phyloP scores from a whole-genome alignment of 2,888 invertebrate genomes.

The Salticus scenicus region DNA sequence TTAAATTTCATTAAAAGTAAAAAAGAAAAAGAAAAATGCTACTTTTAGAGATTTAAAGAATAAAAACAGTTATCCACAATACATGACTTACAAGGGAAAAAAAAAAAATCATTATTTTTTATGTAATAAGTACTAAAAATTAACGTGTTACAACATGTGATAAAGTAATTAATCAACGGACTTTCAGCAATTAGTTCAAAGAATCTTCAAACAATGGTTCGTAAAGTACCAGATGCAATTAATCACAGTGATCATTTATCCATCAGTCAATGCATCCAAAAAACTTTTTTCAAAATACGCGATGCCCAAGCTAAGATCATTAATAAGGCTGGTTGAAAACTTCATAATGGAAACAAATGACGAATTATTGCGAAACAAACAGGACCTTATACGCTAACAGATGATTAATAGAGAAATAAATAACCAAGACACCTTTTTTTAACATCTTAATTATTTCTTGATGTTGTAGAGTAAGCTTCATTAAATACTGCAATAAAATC shows the following conservation, averaged over 20 bases:
- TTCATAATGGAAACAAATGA: constrained; percentile 15
- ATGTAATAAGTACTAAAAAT: too few relatives aligned
- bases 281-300: not conserved
- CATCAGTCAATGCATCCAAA: not conserved
- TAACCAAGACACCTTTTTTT: not conserved
- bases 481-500: too few relatives aligned
- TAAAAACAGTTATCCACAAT: too few relatives aligned
- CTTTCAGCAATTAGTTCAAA: not conserved
- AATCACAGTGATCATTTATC: not conserved
- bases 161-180: not conserved
- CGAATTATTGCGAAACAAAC: not conserved
- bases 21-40: too few relatives aligned
- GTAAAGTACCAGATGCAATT: not conserved
- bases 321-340: constrained; percentile 3
- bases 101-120: too few relatives aligned
- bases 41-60: too few relatives aligned
- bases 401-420: not conserved
- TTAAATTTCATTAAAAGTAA: too few relatives aligned
- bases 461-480: too few relatives aligned
- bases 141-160: not conserved
- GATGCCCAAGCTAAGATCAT: not conserved
- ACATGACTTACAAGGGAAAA: too few relatives aligned
- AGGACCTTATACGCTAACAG: not conserved
- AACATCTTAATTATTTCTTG: not conserved
- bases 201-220: not conserved